phyloP scores from a whole-genome alignment of 37 sponge, comb jelly and placozoan species.

The Cliona cf. orientalis region DNA sequence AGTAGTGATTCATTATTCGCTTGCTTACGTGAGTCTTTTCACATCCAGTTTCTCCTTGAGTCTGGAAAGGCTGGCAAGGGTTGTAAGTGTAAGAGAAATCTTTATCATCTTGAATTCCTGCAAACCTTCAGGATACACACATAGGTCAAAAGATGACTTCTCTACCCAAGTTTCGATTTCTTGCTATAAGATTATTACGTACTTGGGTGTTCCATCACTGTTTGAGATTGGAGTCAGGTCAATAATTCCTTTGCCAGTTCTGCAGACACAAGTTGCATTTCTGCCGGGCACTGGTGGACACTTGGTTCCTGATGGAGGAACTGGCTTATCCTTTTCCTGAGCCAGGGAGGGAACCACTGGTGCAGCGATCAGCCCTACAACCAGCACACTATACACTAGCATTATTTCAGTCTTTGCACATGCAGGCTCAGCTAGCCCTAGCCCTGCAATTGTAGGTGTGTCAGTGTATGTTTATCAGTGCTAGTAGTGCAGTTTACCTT shows the following conservation, averaged over 20 bases:
- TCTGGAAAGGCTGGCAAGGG: neutral
- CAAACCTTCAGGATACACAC: too few species aligned
- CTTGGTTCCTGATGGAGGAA: neutral
- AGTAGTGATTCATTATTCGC: neutral
- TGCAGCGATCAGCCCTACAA: neutral
- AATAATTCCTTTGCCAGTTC: neutral
- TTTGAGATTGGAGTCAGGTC: neutral
- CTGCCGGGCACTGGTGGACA: too few species aligned
- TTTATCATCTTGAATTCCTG: neutral
- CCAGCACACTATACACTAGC: neutral
- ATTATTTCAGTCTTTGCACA: neutral
- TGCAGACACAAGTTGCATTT: neutral
- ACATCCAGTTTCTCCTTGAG: neutral
- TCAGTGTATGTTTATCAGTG: too few species aligned
- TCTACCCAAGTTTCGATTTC: neutral
- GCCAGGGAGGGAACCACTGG: neutral
- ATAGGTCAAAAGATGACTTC: neutral
- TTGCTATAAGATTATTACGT: neutral
- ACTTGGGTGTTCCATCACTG: neutral
- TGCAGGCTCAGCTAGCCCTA: neutral
- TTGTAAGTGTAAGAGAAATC: neutral
- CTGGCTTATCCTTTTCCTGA: too few species aligned
- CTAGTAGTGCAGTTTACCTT: too few species aligned
- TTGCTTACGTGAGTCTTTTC: neutral
- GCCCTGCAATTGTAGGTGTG: too few species aligned